These are phyloP conservation scores for Myoxocephalus aenaeus DNA, from an alignment of 2,797 vertebrate species.

Conservation along the genomic window DNA sequence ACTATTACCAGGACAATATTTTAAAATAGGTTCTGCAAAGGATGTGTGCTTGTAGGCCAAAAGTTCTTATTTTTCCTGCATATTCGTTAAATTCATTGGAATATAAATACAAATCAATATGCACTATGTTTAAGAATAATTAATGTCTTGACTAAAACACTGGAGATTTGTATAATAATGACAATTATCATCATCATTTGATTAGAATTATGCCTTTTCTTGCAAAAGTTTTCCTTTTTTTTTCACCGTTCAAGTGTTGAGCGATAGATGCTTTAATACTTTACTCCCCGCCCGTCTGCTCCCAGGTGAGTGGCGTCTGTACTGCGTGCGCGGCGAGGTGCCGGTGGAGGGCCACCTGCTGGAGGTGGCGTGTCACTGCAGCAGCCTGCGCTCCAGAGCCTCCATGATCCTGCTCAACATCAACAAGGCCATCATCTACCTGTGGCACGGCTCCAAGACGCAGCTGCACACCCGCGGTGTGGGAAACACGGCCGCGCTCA, in stretches of 20 bases:
- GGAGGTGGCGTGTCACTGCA: constrained; percentile 97
- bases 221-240: neutral
- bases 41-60: neutral
- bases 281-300: neutral
- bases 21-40: neutral
- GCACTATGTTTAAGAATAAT: neutral
- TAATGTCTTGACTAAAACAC: too few species aligned
- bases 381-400: constrained; percentile 94
- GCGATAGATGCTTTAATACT: neutral
- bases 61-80: too few species aligned
- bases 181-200: neutral
- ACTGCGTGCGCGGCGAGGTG: constrained; percentile 95
- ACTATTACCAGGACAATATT: neutral
- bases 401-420: constrained; percentile 97
- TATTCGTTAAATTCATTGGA: too few species aligned
- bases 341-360: constrained; percentile 94
- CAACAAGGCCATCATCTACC: constrained; percentile 93
- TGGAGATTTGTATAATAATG: neutral
- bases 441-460: constrained; percentile 98
- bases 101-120: neutral
- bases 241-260: neutral
- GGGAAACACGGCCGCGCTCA: constrained; percentile 89
- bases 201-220: neutral
- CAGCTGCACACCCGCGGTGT: constrained; percentile 92
- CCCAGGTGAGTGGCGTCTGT: constrained; percentile 96